Evolutionary conservation across 2,888 invertebrate genomes (phyloP), one percentile per base, ranked within the genome.

Genomic region (Hirtodrosophila confusa): DNA sequence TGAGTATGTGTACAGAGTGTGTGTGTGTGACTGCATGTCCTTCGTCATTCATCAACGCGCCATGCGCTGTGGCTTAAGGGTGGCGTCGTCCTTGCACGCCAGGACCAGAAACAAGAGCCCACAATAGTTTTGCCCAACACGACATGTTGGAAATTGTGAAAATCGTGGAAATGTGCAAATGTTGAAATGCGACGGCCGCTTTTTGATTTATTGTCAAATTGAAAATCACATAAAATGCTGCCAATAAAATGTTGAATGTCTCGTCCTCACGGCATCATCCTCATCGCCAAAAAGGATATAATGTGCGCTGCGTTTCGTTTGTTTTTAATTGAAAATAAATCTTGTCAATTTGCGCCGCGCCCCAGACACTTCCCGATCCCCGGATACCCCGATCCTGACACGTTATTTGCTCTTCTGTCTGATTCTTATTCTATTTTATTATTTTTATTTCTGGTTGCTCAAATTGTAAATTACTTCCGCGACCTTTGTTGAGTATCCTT

Each of bases 391-490:
- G 56, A 57, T 56, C 48, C 58, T 60, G 49, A 37, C 63, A 53
- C 61, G 74, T 78, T 78, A 82, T 78, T 82, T 78, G 69, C 75
- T 68, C 63, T 69, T 61, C 60, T 63, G 66, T 64, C 54, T 64
- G 74, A 56, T 62, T 60, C 35, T 48, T 23, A 9, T 23, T 41
- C 35, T 31, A 31, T 31, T 31, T 35, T 36, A 27, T 44, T 39
- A 60, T 60, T 56, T 69, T 54, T 64, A 36, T 45, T 23, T 55
- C 58, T 43, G 48, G 23, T 49, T 47, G 23, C 41, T 49, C 65
- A 86, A 75, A 86, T 87, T 82, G 86, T 86, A 88, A 89, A 89
- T 89, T 89, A 89, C 89, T 89, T 89, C 90, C 90, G 88, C 73
- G 82, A 78, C 82, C 79, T 70, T 86, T 82, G 80, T 80, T 51